These are phyloP conservation scores for Nannospalax galili DNA, from an alignment of 2,113 vertebrate species.

Conservation along the genomic window DNA sequence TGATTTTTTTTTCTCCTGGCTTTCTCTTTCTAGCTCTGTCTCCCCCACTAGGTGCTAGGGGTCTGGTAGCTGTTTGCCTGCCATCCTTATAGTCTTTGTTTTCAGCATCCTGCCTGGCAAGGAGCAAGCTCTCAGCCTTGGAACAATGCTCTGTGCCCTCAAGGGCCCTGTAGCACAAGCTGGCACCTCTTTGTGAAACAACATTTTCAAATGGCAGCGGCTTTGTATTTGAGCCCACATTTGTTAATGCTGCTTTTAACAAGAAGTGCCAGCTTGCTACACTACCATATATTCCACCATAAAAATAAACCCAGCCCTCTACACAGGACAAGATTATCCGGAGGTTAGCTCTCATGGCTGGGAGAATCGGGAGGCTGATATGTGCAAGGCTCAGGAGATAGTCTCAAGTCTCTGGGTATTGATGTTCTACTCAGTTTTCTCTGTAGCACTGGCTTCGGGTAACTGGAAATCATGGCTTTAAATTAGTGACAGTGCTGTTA, in stretches of 20 bases:
- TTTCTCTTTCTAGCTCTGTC: neutral
- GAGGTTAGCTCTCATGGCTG: neutral
- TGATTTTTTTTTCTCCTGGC: neutral
- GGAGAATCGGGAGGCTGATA: neutral
- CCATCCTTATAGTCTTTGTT: neutral
- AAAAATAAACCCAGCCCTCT: neutral
- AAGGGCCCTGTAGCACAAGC: neutral
- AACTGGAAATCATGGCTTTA: constrained; percentile 38
- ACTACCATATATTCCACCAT: neutral
- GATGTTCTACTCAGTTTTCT: neutral
- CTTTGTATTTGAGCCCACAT: constrained; percentile 54
- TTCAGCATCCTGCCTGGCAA: neutral
- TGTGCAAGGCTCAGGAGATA: neutral
- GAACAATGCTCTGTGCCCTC: constrained; percentile 38
- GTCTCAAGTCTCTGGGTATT: constrained; percentile 22
- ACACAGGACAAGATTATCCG: neutral
- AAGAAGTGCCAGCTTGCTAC: neutral
- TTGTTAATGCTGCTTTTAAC: constrained; percentile 51
- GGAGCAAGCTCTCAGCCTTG: constrained; percentile 13
- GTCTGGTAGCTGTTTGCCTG: neutral
- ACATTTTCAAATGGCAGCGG: constrained; percentile 47
- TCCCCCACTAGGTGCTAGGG: neutral
- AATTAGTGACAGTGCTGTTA: constrained; percentile 8
- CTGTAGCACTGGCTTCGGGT: neutral
- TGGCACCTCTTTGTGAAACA: constrained; percentile 44